Evolutionary conservation across 2,888 invertebrate genomes (phyloP).

Genomic region (Melinaea marsaeus): DNA sequence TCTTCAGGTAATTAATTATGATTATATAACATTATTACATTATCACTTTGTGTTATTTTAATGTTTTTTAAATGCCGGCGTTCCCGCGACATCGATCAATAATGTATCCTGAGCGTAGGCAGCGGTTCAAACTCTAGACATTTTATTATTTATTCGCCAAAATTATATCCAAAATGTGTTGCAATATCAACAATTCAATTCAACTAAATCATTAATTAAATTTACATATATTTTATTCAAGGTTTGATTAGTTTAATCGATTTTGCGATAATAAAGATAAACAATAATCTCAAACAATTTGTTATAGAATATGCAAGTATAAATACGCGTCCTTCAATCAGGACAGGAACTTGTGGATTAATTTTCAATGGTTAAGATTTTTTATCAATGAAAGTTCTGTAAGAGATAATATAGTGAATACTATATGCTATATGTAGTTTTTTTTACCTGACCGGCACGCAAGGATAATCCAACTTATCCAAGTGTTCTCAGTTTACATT

Average conservation of each 20-base stretch:
- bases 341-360: neutral
- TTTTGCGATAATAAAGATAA: constrained; percentile 31
- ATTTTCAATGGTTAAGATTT: too few species aligned
- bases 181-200: neutral
- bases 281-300: constrained; percentile 3
- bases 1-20: constrained; percentile 55
- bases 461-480: constrained; percentile 13
- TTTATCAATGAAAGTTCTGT: too few species aligned
- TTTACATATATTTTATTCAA: constrained; percentile 12
- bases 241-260: constrained; percentile 25
- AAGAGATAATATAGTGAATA: too few species aligned
- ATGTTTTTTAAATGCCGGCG: constrained; percentile 46
- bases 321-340: constrained; percentile 5
- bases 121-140: constrained; percentile 31
- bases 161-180: constrained; percentile 6
- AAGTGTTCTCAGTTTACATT: neutral
- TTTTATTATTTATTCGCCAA: constrained; percentile 23
- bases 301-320: too few species aligned
- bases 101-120: constrained; percentile 61
- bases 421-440: neutral
- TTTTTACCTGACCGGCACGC: constrained; percentile 6
- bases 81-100: constrained; percentile 69
- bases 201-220: neutral
- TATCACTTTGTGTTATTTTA: constrained; percentile 54
- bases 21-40: constrained; percentile 27